Conservation (phyloP, 2,797 vertebrate genomes). For the Phalanger gymnotis region DNA sequence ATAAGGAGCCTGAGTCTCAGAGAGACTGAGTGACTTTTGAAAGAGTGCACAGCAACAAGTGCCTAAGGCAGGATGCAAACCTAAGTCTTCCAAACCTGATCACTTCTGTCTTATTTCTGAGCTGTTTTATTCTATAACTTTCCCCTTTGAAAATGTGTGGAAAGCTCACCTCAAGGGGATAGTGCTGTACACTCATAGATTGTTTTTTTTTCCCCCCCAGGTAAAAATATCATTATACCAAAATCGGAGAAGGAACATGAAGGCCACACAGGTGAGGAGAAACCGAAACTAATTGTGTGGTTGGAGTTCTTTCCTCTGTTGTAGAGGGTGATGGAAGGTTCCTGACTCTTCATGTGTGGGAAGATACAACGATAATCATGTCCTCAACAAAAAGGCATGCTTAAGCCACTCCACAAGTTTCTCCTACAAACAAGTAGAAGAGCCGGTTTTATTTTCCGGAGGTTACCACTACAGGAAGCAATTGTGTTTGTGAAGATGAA, state of each 20-base stretch:
- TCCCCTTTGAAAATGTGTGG: background rate
- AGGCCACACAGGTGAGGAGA: constrained; percentile 65
- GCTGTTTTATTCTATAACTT: background rate
- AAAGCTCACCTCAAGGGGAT: background rate
- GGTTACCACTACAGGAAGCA: constrained; percentile 75
- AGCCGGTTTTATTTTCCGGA: constrained; percentile 66
- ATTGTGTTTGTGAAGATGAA: constrained; percentile 77
- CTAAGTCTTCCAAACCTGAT: background rate
- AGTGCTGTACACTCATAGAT: background rate
- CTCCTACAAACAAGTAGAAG: constrained; percentile 49
- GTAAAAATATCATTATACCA: constrained; percentile 50
- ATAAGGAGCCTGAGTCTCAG: background rate
- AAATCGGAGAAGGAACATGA: constrained; percentile 41
- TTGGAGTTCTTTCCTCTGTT: constrained; percentile 64
- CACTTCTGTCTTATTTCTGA: background rate
- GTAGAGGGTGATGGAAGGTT: constrained; percentile 36
- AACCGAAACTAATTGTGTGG: constrained; percentile 67
- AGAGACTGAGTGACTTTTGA: background rate
- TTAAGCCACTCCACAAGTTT: constrained; percentile 39
- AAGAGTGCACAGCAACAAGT: background rate
- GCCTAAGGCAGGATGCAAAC: background rate
- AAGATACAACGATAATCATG: constrained; percentile 48
- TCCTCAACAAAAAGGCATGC: constrained; percentile 60
- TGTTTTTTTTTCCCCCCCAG: constrained; percentile 41
- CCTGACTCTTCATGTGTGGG: constrained; percentile 60